Base-by-base conservation (phyloP, 1,140 invertebrate genomes). In the Lanistes nyassanus region DNA sequence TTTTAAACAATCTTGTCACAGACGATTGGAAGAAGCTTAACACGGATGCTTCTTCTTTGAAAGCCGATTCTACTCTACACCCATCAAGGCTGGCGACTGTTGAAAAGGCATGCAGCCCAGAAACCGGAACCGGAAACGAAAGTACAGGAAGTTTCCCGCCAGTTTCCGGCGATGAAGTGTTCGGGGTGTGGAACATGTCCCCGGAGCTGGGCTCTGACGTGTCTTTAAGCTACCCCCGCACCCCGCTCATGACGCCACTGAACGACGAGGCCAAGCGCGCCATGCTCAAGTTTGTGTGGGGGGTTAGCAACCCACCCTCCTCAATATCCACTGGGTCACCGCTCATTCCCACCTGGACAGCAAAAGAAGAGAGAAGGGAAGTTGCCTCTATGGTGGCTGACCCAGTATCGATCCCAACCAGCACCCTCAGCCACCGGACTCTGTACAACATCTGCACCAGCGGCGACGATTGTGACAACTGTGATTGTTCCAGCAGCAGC, bases 131-230 rank as follows among this genome's bases (percentile, higher is more conserved):
- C 42, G 42, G 42, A 47, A 47, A 47, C 42, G 42, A 16, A 47
- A 47, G 42, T 47, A 16, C 42, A 6, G 19, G 42, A 6, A 16
- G 1, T 47, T 47, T 16, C 5, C 42, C 42, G 9, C 42, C 42
- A 16, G 53, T 56, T 36, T 72, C 60, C 36, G 70, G 53, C 42
- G 70, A 72, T 56, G 70, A 72, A 2, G 55, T 72, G 34, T 72
- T 72, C 70, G 70, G 70, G 1, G 60, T 72, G 23, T 72, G 70
- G 70, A 72, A 37, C 34, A 19, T 39, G 70, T 60, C 69, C 11
- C 70, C 56, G 21, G 70, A 72, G 23, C 19, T 58, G 29, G 34
- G 42, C 19, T 60, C 56, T n/a, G 69, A 72, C 70, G 29, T 62
- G 34, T 70, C 68, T 21, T 55, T 47, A 4, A 72, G 70, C 70